Percentiles rank a stretch among this genome's conserved stretches.
These are phyloP conservation scores for Chaenogobius annularis DNA, from an alignment of 2,113 vertebrate genomes.

Conservation along the genomic window DNA sequence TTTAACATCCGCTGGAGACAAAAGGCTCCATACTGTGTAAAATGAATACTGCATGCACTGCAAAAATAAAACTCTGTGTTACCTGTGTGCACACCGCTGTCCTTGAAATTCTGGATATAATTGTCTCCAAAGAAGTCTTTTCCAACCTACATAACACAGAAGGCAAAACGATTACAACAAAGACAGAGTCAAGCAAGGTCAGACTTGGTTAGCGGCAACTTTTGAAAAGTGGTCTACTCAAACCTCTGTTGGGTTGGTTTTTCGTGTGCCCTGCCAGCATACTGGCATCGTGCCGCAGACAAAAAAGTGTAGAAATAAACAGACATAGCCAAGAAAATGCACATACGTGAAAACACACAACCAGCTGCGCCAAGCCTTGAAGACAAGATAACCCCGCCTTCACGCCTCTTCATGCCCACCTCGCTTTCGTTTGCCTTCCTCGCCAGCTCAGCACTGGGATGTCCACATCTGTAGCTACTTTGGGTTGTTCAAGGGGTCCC, in stretches of 20 bases:
- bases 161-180: conserved; percentile 70
- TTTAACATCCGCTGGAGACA: neutral
- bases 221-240: conserved; percentile 71
- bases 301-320: conserved; percentile 65
- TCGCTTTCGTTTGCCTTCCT: conserved; percentile 65
- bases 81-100: conserved; percentile 91
- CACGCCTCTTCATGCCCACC: conserved; percentile 73
- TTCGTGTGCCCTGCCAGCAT: conserved; percentile 73
- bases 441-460: conserved; percentile 67
- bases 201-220: conserved; percentile 78
- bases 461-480: conserved; percentile 74
- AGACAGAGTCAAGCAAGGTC: conserved; percentile 66
- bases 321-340: conserved; percentile 68
- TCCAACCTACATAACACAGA: conserved; percentile 86
- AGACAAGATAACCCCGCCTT: conserved; percentile 77
- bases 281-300: conserved; percentile 74
- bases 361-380: conserved; percentile 79
- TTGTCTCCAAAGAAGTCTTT: conserved; percentile 95
- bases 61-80: conserved; percentile 39
- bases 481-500: conserved; percentile 72
- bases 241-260: conserved; percentile 73
- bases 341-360: conserved; percentile 70
- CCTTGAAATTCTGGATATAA: conserved; percentile 93
- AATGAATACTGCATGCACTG: conserved; percentile 36
- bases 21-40: conserved; percentile 10